Base-by-base conservation (phyloP, 2,113 vertebrate genomes). In the Eleginops maclovinus region DNA sequence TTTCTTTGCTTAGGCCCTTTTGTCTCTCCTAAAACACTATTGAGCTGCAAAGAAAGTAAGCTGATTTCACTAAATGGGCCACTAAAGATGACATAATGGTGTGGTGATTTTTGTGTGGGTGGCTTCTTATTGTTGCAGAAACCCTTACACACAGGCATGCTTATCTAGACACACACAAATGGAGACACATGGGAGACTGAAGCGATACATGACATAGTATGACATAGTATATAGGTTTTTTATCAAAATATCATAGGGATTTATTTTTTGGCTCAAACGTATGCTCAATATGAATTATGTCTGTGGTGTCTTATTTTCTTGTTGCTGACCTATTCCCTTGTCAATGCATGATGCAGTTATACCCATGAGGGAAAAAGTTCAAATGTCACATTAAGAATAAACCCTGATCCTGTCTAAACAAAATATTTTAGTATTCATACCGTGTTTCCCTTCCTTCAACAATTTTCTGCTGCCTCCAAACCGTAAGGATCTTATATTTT, bases 1-100 rank as follows among this genome's bases (percentile, higher is more conserved):
- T 85, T 31, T 81, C 87, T 50, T 87, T 72, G 79, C 61, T 86
- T 61, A 77, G 61, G 75, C 15, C 83, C 54, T 82, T n/a, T 91
- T 90, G 87, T 92, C 3, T 1, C 21, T 40, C 22, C 40, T 66
- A 21, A 68, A 83, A 62, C 41, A 15, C 55, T 21, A 84, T 85
- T 86, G 82, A 90, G 84, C 76, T 22, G 17, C 51, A 58, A 59
- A 84, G 63, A 89, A 91, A 80, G 84, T 87, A 60, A 62, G 24
- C 72, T 89, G 88, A 88, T 92, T 92, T 87, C 53, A 64, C 76
- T 65, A 24, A 66, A 77, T 77, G 54, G 55, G 53, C 58, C 47
- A 40, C 31, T 51, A 8, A 66, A 67, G 71, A 55, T 72, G 73
- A 44, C 75, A 91, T 61, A 90, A 91, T 86, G 68, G 53, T 0